Evolutionary conservation across 2,888 invertebrate species (phyloP).

Genomic region (Ennomos erosarius): DNA sequence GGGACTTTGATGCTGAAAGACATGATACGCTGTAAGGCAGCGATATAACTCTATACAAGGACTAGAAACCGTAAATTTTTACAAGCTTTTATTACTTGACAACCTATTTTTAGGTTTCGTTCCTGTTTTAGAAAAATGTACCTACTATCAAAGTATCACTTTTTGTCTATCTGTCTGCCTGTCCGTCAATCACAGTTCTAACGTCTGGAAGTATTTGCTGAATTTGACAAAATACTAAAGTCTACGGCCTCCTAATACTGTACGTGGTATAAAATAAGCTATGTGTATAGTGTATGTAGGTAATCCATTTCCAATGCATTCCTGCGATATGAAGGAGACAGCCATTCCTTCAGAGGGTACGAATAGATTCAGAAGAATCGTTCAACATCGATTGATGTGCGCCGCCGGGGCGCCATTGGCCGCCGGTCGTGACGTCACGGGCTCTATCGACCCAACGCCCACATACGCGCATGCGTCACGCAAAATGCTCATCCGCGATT

Average conservation of each 20-base stretch:
- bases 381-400: constrained; percentile 76
- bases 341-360: constrained; percentile 26
- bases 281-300: no score
- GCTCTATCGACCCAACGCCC: constrained; percentile 76
- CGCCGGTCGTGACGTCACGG: constrained; percentile 73
- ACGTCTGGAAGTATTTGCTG: no score
- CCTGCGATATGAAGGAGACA: constrained; percentile 19
- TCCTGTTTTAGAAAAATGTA: no score
- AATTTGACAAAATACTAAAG: no score
- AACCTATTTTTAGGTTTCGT: no score
- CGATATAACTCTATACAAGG: no score
- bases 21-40: constrained; percentile 3
- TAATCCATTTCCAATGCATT: constrained; percentile 28
- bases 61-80: background rate
- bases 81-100: no score
- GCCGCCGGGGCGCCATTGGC: constrained; percentile 77
- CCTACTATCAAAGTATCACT: no score
- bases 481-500: constrained; percentile 57
- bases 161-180: no score
- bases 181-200: no score
- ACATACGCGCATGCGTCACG: constrained; percentile 75
- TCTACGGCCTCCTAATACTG: no score
- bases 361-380: constrained; percentile 50
- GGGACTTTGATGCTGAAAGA: constrained; percentile 28
- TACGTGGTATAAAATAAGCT: no score